These are phyloP conservation scores for Idris sp. DNA, from an alignment of 1,140 invertebrate genomes.

Conservation along the genomic window DNA sequence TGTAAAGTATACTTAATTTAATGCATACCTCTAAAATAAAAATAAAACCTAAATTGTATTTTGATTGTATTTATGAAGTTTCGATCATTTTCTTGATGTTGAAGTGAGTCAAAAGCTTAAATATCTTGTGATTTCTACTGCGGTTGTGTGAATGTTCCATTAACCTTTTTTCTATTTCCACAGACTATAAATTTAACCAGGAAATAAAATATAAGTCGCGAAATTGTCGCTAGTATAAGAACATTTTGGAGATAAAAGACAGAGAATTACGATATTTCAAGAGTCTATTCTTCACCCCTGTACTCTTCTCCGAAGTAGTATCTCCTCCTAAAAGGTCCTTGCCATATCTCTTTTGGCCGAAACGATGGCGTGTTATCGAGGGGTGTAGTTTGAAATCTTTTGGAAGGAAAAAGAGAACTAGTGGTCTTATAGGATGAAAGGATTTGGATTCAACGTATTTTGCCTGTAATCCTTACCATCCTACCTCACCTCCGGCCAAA, in stretches of 20 bases:
- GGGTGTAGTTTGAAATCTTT: conserved; percentile 53
- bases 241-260: conserved; percentile 57
- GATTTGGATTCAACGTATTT: conserved; percentile 72
- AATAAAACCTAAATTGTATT: no score
- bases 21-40: no score
- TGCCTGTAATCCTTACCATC: conserved; percentile 71
- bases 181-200: conserved; percentile 28
- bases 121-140: not conserved
- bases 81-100: conserved; percentile 3
- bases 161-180: conserved; percentile 35
- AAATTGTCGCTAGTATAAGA: conserved; percentile 55
- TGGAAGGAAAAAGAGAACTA: conserved; percentile 49
- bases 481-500: conserved; percentile 50
- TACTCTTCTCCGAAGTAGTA: conserved; percentile 37
- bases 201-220: conserved; percentile 50
- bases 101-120: conserved; percentile 16
- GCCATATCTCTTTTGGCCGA: conserved; percentile 55
- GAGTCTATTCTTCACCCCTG: conserved; percentile 55
- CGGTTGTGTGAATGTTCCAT: conserved; percentile 25
- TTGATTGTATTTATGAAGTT: not conserved
- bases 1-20: no score
- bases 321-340: conserved; percentile 51
- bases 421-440: conserved; percentile 69
- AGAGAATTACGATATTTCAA: conserved; percentile 61
- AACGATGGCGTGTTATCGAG: conserved; percentile 57